Evolutionary conservation across 2,888 invertebrate genomes (phyloP), one percentile per base, ranked within the genome.

Genomic region (Nephrotoma flavescens): DNA sequence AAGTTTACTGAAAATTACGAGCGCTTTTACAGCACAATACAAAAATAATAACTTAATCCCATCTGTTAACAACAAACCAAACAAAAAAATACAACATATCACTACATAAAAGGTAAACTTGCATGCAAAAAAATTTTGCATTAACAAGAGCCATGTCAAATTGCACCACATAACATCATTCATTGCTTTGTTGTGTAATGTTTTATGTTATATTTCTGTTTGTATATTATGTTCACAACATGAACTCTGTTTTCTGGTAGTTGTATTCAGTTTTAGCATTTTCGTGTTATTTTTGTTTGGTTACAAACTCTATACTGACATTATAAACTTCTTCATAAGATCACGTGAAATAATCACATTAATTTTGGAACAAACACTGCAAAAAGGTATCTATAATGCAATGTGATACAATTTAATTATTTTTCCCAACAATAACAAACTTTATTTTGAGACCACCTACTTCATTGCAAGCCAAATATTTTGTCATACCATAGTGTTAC

Each of bases 21-120:
- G 1, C 31, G 2, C 31, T 31, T 31, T 31, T 31, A 31, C 1
- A 31, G 31, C 31, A 31, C 2, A 31, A 31, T 31, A 41, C 83
- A 83, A 83, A 41, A 83, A 83, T 83, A 83, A 83, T 83, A 83
- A 83, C 83, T 83, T 83, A 83, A 83, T 83, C 83, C 83, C 12
- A 83, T 83, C 83, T 83, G 83, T 83, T 83, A 83, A 83, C 83
- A 83, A 31, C 4, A 0, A 83, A 83, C 41, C 83, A 83, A 83
- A 83, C n/a, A 83, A 83, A 83, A 31, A 31, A 2, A 0, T 83
- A 83, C 41, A 83, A 83, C 83, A 31, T 31, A 31, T 31, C 31
- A 57, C 52, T 15, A 31, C 31, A 47, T 47, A 47, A 83, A 41
- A 83, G 83, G 12, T 41, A 83, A 11, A 83, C 83, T 41, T 42